Base-by-base conservation (phyloP, 2,113 vertebrate genomes). In the Axis porcinus region DNA sequence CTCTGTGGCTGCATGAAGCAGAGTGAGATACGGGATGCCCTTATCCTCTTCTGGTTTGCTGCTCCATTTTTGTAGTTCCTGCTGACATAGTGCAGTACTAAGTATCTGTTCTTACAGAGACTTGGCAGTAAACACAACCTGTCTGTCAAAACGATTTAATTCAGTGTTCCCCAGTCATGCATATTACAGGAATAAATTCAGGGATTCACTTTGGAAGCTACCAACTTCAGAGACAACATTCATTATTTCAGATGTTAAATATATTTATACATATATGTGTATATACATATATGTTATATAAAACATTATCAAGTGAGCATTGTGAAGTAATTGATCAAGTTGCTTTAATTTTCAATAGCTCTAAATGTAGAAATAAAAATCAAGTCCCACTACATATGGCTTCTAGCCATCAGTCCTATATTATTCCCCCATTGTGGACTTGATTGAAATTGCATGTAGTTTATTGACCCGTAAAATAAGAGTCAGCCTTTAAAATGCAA, bases 391-490 rank as follows among this genome's bases (percentile, higher is more conserved):
- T 60, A 33, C 40, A 33, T 85, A 47, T 83, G 54, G 17, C 33
- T 95, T 93, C 52, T 93, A 92, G 70, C n/a, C 40, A 96, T 97
- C 79, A 93, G 52, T 52, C 78, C 25, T 74, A 7, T 55, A 19
- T 91, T 89, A 70, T 81, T 84, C 45, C 79, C 62, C 86, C 88
- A 79, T 50, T 67, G 83, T 94, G 67, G 50, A 23, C 86, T 90
- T 97, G 86, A 93, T 78, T 96, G 55, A 92, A 96, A 97, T 97
- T 98, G 94, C 95, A 97, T 89, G 58, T 97, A 89, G 78, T 95
- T 6, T 33, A 95, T 33, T 98, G 94, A 98, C 97, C 95, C 98
- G 74, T 23, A 6, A 98, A 97, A 97, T 97, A 93, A 98, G 91
- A 94, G 87, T 52, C 47, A 84, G 28, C 54, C 81, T 97, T 97